A percentile compares a stretch with the other conserved stretches of the same genome.
phyloP scores from a whole-genome alignment of 2,797 vertebrate species.

The Anabas testudineus region DNA sequence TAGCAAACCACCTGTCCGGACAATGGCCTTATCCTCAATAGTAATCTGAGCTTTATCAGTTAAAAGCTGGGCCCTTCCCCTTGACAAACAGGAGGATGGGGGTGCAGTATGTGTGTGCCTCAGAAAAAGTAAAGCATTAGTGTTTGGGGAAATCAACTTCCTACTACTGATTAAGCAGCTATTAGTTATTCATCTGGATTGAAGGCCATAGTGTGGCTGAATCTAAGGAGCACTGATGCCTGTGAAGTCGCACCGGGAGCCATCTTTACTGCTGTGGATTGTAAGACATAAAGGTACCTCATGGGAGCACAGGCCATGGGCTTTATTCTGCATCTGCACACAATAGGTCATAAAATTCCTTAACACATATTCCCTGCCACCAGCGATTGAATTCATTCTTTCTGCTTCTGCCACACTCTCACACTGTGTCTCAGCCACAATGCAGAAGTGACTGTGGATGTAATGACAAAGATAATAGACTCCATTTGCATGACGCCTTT shows the following conservation, averaged over 20 bases:
- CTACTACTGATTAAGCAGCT: conserved; percentile 68
- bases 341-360: conserved; percentile 76
- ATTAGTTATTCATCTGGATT: conserved; percentile 68
- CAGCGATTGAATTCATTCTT: conserved; percentile 57
- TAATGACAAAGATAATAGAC: conserved; percentile 71
- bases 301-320: conserved; percentile 59
- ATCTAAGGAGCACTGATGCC: conserved; percentile 48
- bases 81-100: conserved; percentile 39
- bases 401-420: conserved; percentile 54
- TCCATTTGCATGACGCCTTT: conserved; percentile 78
- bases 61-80: conserved; percentile 40
- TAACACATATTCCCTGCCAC: conserved; percentile 57
- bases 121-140: conserved; percentile 55
- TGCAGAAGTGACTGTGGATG: conserved; percentile 37
- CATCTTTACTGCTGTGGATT: conserved; percentile 71
- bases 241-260: conserved; percentile 56
- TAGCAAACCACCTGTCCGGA: conserved; percentile 56
- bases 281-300: conserved; percentile 64
- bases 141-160: conserved; percentile 74
- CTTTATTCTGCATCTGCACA: conserved; percentile 62
- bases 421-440: conserved; percentile 49
- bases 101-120: conserved; percentile 36
- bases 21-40: conserved; percentile 61
- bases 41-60: conserved; percentile 60
- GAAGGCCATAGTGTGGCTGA: conserved; percentile 35